These are phyloP conservation scores for Coelinius sp. DNA, from an alignment of 2,888 invertebrate species.

Conservation along the genomic window DNA sequence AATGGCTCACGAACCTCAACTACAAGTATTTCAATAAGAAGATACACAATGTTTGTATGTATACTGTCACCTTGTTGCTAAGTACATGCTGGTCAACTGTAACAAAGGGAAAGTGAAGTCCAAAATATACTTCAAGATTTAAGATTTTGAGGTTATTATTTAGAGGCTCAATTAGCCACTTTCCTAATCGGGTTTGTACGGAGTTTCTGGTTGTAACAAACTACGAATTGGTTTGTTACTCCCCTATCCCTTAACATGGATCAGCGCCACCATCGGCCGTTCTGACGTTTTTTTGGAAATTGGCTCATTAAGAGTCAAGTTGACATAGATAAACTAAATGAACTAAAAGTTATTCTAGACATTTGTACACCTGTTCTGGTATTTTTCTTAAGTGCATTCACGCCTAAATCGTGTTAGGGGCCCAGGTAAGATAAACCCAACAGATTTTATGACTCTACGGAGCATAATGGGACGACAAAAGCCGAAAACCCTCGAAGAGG, in stretches of 20 bases:
- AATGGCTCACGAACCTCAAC: constrained; percentile 54
- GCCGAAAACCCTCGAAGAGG: constrained; percentile 15
- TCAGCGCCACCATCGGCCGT: no score
- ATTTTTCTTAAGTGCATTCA: constrained; percentile 36
- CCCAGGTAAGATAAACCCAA: constrained; percentile 12
- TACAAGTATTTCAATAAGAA: constrained; percentile 31
- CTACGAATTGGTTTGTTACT: no score
- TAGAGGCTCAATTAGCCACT: no score
- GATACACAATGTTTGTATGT: constrained; percentile 12
- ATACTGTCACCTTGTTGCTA: not conserved
- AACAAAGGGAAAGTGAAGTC: constrained; percentile 16
- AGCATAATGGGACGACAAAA: constrained; percentile 16
- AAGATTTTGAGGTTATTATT: not conserved
- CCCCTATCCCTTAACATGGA: no score
- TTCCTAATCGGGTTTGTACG: no score
- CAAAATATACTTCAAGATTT: constrained; percentile 26
- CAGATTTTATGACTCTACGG: not conserved
- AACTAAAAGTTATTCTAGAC: not conserved
- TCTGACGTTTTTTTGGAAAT: constrained; percentile 33
- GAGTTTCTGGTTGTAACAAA: no score
- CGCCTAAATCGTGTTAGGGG: constrained; percentile 42
- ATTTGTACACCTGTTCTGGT: constrained; percentile 18
- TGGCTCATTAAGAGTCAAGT: not conserved
- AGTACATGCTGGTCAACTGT: not conserved
- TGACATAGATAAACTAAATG: not conserved